Base-by-base conservation (phyloP, 2,113 vertebrate species). In the Chloropsis hardwickii region DNA sequence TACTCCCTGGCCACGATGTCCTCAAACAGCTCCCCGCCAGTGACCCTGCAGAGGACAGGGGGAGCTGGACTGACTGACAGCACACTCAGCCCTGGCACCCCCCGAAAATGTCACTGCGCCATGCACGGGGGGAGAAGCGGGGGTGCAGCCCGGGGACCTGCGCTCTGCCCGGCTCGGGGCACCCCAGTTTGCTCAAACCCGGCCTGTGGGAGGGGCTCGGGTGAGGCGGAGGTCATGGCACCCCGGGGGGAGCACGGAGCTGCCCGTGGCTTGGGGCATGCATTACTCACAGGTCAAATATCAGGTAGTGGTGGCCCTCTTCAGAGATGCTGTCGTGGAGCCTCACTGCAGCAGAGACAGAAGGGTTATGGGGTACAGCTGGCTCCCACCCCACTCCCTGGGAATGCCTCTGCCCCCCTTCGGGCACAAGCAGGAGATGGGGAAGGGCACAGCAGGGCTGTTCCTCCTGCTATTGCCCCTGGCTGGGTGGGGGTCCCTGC, bases 1-100 rank as follows among this genome's bases (percentile, higher is more conserved):
- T 98, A 98, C 42, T 98, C 98, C 81, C 98, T 97, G 94, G 98
- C 98, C 92, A 98, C 98, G 1, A 98, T 98, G 93, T 98, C 98
- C 78, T 98, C 98, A 96, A 98, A 98, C 9, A 98, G 97, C 80
- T 98, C 98, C 58, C 98, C 98, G 0, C 98, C 98, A 0, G 98
- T 98, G 92, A 98, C 98, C 90, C 98, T 98, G 95, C 0, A 37
- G 0, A 91, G 91, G 92, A 76, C 95, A 83, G 1, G 70, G 25
- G 3, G 40, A 24, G 47, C 24, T 71, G 83, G 4, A 35, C 0
- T 5, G 47, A n/a, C 9, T 44, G 44, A 58, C 58, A 61, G 50
- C 70, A 25, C 8, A 5, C 58, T 33, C 37, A 16, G 79, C 76
- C 35, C 54, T 48, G 24, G 24, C n/a, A 80, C 15, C 25, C 51